phyloP scores from a whole-genome alignment of 2,888 invertebrate species.

The Fragum sueziense region DNA sequence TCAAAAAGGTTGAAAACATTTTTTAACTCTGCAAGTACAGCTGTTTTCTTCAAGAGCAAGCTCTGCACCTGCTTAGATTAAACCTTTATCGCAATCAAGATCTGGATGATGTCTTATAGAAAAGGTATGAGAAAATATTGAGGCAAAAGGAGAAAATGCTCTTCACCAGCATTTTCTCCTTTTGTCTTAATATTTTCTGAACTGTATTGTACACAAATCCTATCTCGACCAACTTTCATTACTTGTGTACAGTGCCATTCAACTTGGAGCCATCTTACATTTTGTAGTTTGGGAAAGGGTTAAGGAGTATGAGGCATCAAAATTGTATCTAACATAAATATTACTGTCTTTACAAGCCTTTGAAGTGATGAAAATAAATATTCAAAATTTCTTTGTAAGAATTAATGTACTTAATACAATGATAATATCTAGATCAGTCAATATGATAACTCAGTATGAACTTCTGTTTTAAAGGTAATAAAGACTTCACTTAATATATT shows the following conservation, averaged over 20 bases:
- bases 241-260: too few species aligned
- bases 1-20: too few species aligned
- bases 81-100: too few species aligned
- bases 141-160: too few species aligned
- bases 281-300: too few species aligned
- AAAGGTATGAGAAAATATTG: too few species aligned
- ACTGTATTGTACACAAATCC: too few species aligned
- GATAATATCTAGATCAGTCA: conserved; percentile 2
- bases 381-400: conserved; percentile 22
- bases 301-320: conserved; percentile 21
- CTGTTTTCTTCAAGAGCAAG: conserved; percentile 25
- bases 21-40: conserved; percentile 22
- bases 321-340: conserved; percentile 43
- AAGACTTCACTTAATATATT: neutral
- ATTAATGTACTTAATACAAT: conserved; percentile 11
- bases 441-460: neutral
- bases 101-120: too few species aligned
- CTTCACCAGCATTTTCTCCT: too few species aligned
- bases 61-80: conserved; percentile 43
- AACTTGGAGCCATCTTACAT: too few species aligned
- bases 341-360: conserved; percentile 34
- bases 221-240: too few species aligned
- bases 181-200: too few species aligned
- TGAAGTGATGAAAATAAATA: conserved; percentile 40
- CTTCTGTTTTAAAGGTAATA: conserved; percentile 6